Base-by-base conservation (phyloP, 2,113 vertebrate genomes). In the Cheirogaleus medius region DNA sequence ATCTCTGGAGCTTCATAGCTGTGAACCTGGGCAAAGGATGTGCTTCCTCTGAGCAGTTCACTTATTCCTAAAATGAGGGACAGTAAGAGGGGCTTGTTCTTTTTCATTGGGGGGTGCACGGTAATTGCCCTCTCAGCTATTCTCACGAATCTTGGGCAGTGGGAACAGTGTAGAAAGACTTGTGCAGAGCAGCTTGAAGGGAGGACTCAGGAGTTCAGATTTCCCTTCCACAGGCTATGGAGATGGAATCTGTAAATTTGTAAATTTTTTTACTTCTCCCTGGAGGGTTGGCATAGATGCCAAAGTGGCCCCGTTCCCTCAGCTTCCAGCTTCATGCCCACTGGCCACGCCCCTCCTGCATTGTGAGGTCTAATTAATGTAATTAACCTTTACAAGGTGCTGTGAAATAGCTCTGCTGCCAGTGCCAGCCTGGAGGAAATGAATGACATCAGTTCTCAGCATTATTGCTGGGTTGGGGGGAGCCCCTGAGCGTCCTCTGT, bases 311-410 rank as follows among this genome's bases (percentile, higher is more conserved):
- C 54, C 18, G 13, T 32, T 6, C 3, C 14, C 10, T 13, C 21
- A 5, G 27, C 32, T 37, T 37, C 9, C 2, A 14, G 25, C 8
- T 56, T 63, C 17, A 12, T 17, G 5, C 69, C 56, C 54, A 20
- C 58, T 42, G 29, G 32, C 10, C 6, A 27, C 37, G 42, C 34
- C 39, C 25, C 13, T 91, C 56, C 73, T 29, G 52, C 32, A 69
- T 52, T 78, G 20, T 85, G 78, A 73, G 34, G 7, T 58, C 94
- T 96, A 96, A 88, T 95, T 95, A 96, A 94, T 83, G 21, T 64
- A 87, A 49, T 97, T 93, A 94, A 91, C 73, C 81, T 90, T 91
- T 95, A 60, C 23, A 64, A 80, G 86, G 52, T 93, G 64, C 86
- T 60, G 10, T n/a, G 93, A 71, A 91, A 60, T 56, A 82, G 71